Conservation (phyloP, 2,888 invertebrate genomes). For the Lutraria lutraria region DNA sequence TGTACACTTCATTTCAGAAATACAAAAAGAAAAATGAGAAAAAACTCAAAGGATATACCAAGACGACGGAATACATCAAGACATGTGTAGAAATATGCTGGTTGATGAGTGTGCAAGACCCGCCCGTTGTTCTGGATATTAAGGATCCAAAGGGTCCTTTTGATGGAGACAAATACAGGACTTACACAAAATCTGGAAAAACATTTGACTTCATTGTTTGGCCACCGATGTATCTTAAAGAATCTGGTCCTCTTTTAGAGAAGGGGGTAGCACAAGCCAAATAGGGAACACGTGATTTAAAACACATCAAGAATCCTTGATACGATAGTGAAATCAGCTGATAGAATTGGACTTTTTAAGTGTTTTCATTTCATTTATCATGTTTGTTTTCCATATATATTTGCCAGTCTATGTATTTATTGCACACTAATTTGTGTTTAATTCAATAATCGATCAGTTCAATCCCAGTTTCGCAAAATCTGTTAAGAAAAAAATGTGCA, state of each 20-base stretch:
- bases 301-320: no score
- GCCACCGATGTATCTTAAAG: conserved; percentile 57
- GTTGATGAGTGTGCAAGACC: conserved; percentile 67
- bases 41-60: neutral
- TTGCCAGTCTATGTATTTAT: no score
- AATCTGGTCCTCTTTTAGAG: conserved; percentile 50
- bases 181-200: conserved; percentile 60
- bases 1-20: neutral
- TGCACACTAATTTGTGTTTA: no score
- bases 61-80: conserved; percentile 19
- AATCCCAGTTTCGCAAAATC: no score
- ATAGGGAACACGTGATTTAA: no score
- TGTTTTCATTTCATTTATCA: no score
- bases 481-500: no score
- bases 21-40: neutral
- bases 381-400: no score
- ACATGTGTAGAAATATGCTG: conserved; percentile 58
- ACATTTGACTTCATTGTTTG: conserved; percentile 55
- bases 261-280: conserved; percentile 59
- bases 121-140: conserved; percentile 55
- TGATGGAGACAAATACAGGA: conserved; percentile 52
- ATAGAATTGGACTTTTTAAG: no score
- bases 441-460: no score
- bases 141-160: conserved; percentile 38
- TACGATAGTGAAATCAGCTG: no score